These are phyloP conservation scores for Fragum whitleyi DNA, from an alignment of 2,888 invertebrate genomes.

Conservation along the genomic window DNA sequence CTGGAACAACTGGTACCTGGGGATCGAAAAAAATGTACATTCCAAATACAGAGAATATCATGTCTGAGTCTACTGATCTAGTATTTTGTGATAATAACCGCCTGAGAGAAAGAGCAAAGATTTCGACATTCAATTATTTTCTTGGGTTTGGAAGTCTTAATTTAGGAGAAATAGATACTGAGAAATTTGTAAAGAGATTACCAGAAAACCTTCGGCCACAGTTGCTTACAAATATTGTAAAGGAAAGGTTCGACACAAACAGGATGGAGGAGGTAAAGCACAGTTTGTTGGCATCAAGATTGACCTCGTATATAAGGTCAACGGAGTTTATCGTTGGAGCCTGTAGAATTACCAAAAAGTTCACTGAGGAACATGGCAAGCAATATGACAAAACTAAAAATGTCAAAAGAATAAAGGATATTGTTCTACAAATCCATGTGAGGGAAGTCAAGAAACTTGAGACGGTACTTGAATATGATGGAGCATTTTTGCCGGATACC, in stretches of 20 bases:
- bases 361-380: neutral
- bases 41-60: constrained; percentile 9
- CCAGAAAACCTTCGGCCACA: constrained; percentile 36
- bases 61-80: neutral
- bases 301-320: constrained; percentile 8
- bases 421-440: neutral
- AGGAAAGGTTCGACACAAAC: constrained; percentile 20
- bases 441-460: constrained; percentile 1
- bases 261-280: constrained; percentile 1
- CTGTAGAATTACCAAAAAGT: neutral
- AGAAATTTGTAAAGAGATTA: neutral
- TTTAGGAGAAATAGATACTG: constrained; percentile 10
- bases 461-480: neutral
- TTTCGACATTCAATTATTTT: constrained; percentile 32
- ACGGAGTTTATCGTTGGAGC: neutral
- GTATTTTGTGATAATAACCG: constrained; percentile 35
- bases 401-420: neutral
- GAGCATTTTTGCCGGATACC: neutral
- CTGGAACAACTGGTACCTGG: neutral
- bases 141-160: constrained; percentile 37
- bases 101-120: constrained; percentile 30
- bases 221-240: constrained; percentile 32
- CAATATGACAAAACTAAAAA: neutral
- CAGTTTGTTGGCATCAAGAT: neutral
- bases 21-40: neutral